A percentile compares a stretch with the other conserved stretches of the same genome.
Evolutionary conservation across 2,113 vertebrate genomes (phyloP).

Genomic region (Suncus etruscus): DNA sequence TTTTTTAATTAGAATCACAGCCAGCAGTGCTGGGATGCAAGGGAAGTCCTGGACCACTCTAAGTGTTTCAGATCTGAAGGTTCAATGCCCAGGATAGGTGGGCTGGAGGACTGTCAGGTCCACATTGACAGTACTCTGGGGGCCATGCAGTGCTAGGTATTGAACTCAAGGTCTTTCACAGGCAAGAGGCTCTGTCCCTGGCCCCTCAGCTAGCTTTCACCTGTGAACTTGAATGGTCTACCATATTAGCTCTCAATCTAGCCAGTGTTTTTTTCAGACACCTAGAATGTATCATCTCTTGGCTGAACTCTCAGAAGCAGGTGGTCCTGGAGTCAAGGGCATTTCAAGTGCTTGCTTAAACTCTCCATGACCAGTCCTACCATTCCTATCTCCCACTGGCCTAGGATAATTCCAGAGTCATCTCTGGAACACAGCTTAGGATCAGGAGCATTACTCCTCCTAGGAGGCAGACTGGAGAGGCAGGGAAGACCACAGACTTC

Average conservation of each 20-base stretch:
- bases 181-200: no score
- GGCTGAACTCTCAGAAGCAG: background rate
- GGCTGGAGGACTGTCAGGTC: no score
- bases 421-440: background rate
- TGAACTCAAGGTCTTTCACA: no score
- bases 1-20: no score
- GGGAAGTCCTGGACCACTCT: no score
- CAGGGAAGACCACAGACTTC: background rate
- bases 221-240: background rate
- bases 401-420: background rate
- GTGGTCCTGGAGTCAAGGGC: background rate
- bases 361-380: background rate
- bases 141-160: no score
- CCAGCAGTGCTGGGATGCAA: no score
- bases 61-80: no score
- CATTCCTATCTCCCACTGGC: background rate
- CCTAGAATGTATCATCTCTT: background rate
- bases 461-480: background rate
- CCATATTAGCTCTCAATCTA: background rate
- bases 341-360: slow-evolving; percentile 5
- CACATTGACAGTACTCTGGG: no score
- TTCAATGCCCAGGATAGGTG: no score
- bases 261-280: background rate
- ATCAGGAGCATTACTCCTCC: background rate
- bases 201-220: background rate